phyloP scores from a whole-genome alignment of 2,113 vertebrate genomes.

The Ifrita kowaldi region DNA sequence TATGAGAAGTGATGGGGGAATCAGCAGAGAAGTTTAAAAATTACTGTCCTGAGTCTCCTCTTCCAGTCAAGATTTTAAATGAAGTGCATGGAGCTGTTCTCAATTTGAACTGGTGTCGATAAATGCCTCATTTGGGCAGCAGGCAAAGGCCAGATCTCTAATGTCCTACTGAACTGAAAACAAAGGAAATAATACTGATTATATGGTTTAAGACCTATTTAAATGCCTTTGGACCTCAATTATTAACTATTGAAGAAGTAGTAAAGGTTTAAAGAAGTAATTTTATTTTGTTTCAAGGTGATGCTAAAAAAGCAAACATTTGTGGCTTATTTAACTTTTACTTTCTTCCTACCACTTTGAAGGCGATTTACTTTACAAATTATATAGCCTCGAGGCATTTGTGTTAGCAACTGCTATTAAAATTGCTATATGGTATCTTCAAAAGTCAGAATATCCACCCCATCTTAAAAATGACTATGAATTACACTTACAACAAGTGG shows the following conservation, averaged over 20 bases:
- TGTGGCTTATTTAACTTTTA: background rate
- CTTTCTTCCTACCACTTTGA: background rate
- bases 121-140: background rate
- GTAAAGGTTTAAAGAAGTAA: background rate
- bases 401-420: background rate
- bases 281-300: background rate
- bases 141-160: background rate
- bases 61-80: background rate
- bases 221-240: background rate
- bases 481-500: background rate
- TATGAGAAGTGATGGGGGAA: background rate
- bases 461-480: background rate
- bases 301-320: background rate
- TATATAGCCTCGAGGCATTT: background rate
- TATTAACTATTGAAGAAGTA: background rate
- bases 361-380: background rate
- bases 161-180: background rate
- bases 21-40: background rate
- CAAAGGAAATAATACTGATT: background rate
- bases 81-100: background rate
- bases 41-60: background rate
- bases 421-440: background rate
- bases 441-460: background rate
- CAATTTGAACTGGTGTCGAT: background rate
- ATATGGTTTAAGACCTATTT: background rate